Evolutionary conservation across 2,888 invertebrate genomes (phyloP).

Genomic region (Lycaena phlaeas): DNA sequence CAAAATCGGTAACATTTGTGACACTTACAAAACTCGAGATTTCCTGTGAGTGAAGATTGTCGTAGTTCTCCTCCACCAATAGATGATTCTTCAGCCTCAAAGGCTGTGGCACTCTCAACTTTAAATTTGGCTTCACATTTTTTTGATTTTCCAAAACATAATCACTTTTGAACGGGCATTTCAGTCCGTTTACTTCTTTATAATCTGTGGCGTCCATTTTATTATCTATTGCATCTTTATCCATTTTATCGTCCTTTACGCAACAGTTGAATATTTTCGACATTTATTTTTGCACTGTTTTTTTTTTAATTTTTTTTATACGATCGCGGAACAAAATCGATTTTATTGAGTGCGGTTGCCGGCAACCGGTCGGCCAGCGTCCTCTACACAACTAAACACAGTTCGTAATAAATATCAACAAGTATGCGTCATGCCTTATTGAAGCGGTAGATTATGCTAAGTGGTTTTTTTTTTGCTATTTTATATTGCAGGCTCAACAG

Average conservation of each 20-base stretch:
- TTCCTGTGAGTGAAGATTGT: conserved; percentile 46
- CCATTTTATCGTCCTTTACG: conserved; percentile 25
- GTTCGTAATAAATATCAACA: conserved; percentile 47
- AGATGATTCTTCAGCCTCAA: conserved; percentile 46
- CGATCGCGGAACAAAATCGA: conserved; percentile 35
- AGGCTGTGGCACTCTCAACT: conserved; percentile 53
- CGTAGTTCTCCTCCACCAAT: conserved; percentile 38
- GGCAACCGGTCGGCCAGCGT: conserved; percentile 31
- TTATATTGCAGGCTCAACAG: no score
- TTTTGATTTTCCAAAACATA: conserved; percentile 31
- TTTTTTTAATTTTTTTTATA: conserved; percentile 23
- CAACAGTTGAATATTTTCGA: conserved; percentile 33
- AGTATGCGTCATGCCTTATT: conserved; percentile 30
- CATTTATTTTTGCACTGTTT: conserved; percentile 20
- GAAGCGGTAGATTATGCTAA: neutral
- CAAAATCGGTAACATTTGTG: neutral
- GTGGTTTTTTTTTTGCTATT: no score
- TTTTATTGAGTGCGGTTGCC: conserved; percentile 29
- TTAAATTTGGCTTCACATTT: conserved; percentile 40
- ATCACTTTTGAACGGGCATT: conserved; percentile 42
- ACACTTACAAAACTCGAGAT: conserved; percentile 44
- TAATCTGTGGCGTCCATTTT: conserved; percentile 14
- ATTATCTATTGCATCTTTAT: conserved; percentile 23
- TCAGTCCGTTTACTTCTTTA: conserved; percentile 31
- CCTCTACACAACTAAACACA: conserved; percentile 27